Evolutionary conservation across 2,113 vertebrate genomes (phyloP).

Genomic region (Phyllostomus hastatus): DNA sequence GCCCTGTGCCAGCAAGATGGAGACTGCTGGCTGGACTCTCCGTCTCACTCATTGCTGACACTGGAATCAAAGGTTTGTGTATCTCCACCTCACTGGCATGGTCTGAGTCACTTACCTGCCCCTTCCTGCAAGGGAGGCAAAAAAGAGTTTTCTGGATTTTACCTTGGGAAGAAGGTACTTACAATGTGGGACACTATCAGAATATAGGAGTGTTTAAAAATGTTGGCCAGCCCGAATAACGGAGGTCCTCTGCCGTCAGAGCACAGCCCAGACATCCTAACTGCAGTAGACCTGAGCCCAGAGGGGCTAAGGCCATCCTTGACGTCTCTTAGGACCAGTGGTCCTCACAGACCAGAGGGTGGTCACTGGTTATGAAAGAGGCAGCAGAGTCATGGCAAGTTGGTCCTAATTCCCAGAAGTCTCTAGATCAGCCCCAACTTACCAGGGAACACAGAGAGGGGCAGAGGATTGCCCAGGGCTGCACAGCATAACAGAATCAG

Average conservation of each 20-base stretch:
- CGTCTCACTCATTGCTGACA: background rate
- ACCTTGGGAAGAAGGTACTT: background rate
- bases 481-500: background rate
- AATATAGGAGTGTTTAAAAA: background rate
- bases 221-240: background rate
- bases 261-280: background rate
- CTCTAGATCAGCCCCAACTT: background rate
- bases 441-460: background rate
- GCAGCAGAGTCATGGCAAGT: background rate
- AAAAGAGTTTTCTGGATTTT: slow-evolving; percentile 1
- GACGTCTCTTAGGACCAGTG: background rate
- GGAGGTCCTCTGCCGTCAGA: background rate
- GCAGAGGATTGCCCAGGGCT: background rate
- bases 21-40: background rate
- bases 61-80: background rate
- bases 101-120: background rate
- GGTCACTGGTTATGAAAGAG: background rate
- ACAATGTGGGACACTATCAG: background rate
- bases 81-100: background rate
- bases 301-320: background rate
- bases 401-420: background rate
- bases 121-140: background rate
- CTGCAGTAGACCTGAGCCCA: background rate
- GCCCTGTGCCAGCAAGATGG: background rate
- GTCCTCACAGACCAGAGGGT: background rate